A percentile compares a stretch with the other conserved stretches of the same genome.
Evolutionary conservation across 2,797 vertebrate genomes (phyloP).

Genomic region (Pterois miles): DNA sequence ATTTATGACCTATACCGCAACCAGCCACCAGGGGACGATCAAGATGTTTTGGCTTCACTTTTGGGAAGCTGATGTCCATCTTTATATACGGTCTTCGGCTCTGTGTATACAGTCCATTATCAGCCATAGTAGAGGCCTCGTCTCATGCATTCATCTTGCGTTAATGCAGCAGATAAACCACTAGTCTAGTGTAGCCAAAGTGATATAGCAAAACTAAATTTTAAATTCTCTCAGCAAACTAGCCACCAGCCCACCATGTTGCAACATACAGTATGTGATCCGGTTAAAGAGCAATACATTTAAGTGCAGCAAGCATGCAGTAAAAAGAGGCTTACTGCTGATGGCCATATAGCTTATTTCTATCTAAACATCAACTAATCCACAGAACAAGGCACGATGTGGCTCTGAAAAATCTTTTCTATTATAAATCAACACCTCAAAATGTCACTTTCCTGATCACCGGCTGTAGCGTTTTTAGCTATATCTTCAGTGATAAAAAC

Average conservation of each 20-base stretch:
- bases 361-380: neutral
- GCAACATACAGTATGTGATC: neutral
- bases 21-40: too few relatives aligned
- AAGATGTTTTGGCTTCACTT: too few relatives aligned
- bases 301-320: slow-evolving; percentile 27
- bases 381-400: neutral
- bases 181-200: too few relatives aligned
- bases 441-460: slow-evolving; percentile 21
- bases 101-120: slow-evolving; percentile 10
- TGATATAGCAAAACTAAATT: neutral
- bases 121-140: slow-evolving; percentile 23
- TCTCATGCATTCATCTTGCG: slow-evolving; percentile 8
- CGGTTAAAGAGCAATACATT: neutral
- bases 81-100: too few relatives aligned
- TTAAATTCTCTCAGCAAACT: neutral
- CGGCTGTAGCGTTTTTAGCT: slow-evolving; percentile 2
- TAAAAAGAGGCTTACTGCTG: slow-evolving; percentile 35
- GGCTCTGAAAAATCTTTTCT: slow-evolving; percentile 17
- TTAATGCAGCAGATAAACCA: slow-evolving; percentile 5
- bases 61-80: too few relatives aligned
- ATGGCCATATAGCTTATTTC: slow-evolving; percentile 13
- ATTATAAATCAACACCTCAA: slow-evolving; percentile 6
- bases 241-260: neutral
- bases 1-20: too few relatives aligned
- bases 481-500: slow-evolving; percentile 26